These are phyloP conservation scores for Chanos chanos DNA, from an alignment of 2,797 vertebrate genomes.

Conservation along the genomic window DNA sequence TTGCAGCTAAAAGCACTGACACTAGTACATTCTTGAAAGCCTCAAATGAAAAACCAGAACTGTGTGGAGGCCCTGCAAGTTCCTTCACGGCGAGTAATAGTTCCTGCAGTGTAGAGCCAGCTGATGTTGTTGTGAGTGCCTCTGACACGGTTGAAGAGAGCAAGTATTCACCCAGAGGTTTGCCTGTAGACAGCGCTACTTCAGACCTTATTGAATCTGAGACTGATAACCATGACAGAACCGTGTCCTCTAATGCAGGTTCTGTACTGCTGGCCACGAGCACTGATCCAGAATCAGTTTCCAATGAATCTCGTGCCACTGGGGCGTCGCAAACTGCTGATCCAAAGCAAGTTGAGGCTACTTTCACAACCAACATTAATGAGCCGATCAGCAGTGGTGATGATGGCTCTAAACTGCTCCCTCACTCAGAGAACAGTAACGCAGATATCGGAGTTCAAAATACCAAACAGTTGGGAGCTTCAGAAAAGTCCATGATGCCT, in stretches of 20 bases:
- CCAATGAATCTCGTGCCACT: conserved; percentile 5
- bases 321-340: not conserved
- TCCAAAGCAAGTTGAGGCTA: not conserved
- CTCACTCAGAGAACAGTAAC: not conserved
- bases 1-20: no score
- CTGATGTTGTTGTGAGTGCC: not conserved
- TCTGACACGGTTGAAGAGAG: no score
- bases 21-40: no score
- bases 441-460: no score
- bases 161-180: no score
- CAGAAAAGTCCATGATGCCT: no score
- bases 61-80: not conserved
- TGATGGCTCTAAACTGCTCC: conserved; percentile 7
- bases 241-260: not conserved
- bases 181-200: no score
- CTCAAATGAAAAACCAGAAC: conserved; percentile 7
- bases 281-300: not conserved
- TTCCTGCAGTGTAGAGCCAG: not conserved
- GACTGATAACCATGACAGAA: not conserved
- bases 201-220: not conserved
- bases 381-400: not conserved
- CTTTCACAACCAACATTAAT: conserved; percentile 30
- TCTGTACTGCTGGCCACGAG: not conserved
- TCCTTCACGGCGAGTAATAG: not conserved
- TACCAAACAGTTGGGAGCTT: no score